These are phyloP conservation scores for Rhodinocichla rosea DNA, from an alignment of 2,113 vertebrate genomes.

Conservation along the genomic window DNA sequence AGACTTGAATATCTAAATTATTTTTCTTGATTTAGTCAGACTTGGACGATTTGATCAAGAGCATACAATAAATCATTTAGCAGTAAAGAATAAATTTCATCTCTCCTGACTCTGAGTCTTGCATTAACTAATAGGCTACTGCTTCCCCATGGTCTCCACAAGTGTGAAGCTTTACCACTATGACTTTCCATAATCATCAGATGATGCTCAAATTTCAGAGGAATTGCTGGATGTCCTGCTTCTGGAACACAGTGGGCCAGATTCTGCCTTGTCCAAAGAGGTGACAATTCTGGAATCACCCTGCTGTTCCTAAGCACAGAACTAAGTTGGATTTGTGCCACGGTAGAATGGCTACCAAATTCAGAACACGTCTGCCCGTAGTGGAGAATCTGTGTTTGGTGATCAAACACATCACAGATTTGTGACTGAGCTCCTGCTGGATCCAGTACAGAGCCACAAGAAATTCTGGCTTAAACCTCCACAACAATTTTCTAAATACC, in stretches of 20 bases:
- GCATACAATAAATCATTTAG: not conserved
- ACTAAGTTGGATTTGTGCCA: not conserved
- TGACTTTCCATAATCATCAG: not conserved
- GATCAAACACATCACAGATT: not conserved
- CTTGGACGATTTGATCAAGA: not conserved
- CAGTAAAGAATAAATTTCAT: not conserved
- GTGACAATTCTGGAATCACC: not conserved
- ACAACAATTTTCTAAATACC: not conserved
- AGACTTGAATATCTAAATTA: not conserved
- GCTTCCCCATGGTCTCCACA: not conserved
- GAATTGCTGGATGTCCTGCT: not conserved
- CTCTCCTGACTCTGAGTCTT: not conserved
- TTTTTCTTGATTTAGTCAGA: not conserved
- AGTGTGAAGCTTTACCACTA: not conserved
- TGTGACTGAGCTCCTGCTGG: not conserved
- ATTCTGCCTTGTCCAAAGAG: not conserved
- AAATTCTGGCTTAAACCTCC: not conserved
- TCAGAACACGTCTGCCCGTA: not conserved
- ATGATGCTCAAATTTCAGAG: not conserved
- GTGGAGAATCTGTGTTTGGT: not conserved
- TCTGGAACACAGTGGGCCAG: not conserved
- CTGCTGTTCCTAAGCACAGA: not conserved
- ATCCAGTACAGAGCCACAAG: not conserved
- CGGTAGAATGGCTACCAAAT: not conserved
- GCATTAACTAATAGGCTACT: not conserved